phyloP scores from a whole-genome alignment of 2,888 invertebrate species.

The Labia minor region DNA sequence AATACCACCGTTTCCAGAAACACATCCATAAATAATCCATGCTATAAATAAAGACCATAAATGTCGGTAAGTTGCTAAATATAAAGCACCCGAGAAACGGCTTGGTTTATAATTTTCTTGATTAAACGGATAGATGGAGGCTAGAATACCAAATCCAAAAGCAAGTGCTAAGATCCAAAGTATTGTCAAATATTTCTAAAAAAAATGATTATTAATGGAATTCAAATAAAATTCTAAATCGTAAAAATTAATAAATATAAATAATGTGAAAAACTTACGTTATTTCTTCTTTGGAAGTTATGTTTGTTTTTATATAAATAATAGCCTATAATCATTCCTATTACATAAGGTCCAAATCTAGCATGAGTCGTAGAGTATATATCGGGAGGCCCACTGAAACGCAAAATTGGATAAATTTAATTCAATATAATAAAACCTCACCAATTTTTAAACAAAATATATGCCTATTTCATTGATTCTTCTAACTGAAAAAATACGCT shows the following conservation, averaged over 20 bases:
- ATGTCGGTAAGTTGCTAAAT: not conserved
- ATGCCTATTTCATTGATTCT: no score
- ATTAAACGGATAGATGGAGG: not conserved
- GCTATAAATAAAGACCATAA: not conserved
- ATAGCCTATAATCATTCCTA: not conserved
- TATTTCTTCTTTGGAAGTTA: not conserved
- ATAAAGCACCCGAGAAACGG: not conserved
- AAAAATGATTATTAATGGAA: not conserved
- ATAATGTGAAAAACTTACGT: not conserved
- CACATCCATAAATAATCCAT: not conserved
- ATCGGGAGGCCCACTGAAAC: not conserved
- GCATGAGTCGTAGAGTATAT: not conserved
- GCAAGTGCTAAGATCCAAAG: not conserved
- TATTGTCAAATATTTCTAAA: not conserved
- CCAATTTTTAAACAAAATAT: no score
- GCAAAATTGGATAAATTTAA: no score
- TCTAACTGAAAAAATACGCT: no score
- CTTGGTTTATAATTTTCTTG: not conserved
- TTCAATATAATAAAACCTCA: no score
- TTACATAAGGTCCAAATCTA: not conserved
- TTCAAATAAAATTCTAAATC: no score
- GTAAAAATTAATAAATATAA: not conserved
- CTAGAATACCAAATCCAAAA: not conserved
- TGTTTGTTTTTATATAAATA: not conserved
- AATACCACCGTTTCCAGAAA: not conserved